phyloP scores from a whole-genome alignment of 1,140 invertebrate genomes.

The Drosophila simulans region DNA sequence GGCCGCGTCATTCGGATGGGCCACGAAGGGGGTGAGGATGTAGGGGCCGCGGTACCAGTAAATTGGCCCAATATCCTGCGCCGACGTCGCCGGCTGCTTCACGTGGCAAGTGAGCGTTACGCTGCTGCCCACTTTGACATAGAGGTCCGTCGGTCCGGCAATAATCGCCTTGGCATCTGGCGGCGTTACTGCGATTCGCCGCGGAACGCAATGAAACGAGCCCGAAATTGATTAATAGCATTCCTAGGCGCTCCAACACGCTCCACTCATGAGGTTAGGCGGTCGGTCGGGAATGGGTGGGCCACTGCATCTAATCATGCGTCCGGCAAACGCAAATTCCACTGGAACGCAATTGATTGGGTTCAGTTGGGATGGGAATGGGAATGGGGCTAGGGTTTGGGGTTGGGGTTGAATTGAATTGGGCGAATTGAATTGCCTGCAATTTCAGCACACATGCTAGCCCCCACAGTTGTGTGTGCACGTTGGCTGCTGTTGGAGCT shows the following conservation, averaged over 20 bases:
- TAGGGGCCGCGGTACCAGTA: constrained; percentile 91
- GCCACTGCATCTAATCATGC: constrained; percentile 43
- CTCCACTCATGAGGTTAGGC: constrained; percentile 12
- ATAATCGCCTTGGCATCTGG: constrained; percentile 94
- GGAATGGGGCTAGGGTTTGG: neutral
- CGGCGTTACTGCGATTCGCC: constrained; percentile 68
- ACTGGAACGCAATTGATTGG: constrained; percentile 36
- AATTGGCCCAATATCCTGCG: constrained; percentile 90
- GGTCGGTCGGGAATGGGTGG: neutral
- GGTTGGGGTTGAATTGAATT: neutral
- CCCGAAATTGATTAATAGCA: constrained; percentile 75
- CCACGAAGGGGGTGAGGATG: constrained; percentile 79
- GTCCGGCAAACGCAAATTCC: constrained; percentile 29
- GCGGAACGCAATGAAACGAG: constrained; percentile 49
- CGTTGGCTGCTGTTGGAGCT: neutral
- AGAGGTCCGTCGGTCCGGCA: constrained; percentile 90
- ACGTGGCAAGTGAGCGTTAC: constrained; percentile 92
- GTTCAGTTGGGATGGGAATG: neutral
- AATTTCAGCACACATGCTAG: constrained; percentile 12
- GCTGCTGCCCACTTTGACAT: constrained; percentile 93
- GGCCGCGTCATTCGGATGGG: constrained; percentile 85
- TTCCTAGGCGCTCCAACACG: constrained; percentile 30
- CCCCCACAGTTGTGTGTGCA: neutral
- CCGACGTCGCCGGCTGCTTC: constrained; percentile 92
- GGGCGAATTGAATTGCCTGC: constrained; percentile 12